phyloP scores from a whole-genome alignment of 2,888 invertebrate species.

The Acanthopleura granulata region DNA sequence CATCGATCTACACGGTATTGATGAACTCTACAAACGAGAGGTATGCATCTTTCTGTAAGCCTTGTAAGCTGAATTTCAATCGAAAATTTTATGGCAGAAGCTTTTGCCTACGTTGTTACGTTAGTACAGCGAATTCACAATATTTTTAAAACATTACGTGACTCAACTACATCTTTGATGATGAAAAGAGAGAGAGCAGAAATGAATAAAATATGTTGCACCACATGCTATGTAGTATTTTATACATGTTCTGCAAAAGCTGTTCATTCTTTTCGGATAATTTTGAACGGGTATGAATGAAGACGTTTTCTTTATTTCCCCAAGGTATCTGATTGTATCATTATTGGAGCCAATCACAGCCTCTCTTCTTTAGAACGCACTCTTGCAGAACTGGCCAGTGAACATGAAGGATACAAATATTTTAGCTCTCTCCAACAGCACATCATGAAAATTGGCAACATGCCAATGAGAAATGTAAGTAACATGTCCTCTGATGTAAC shows the following conservation, averaged over 20 bases:
- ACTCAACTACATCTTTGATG: too few relatives aligned
- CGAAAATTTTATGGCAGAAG: too few relatives aligned
- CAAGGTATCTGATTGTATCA: conserved; percentile 58
- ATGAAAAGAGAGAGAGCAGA: too few relatives aligned
- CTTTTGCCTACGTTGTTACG: too few relatives aligned
- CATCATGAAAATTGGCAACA: conserved; percentile 13
- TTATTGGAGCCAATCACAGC: conserved; percentile 75
- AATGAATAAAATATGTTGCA: too few relatives aligned
- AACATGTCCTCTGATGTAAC: neutral
- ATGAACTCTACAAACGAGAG: conserved; percentile 70
- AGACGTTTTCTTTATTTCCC: neutral
- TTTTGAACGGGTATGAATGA: too few relatives aligned
- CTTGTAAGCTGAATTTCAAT: too few relatives aligned
- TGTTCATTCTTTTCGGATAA: too few relatives aligned
- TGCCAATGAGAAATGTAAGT: conserved; percentile 18
- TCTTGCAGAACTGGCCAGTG: neutral
- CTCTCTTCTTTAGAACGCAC: conserved; percentile 69
- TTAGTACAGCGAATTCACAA: too few relatives aligned
- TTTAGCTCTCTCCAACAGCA: neutral
- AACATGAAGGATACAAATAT: conserved; percentile 4
- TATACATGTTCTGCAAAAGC: too few relatives aligned
- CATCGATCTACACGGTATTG: conserved; percentile 76
- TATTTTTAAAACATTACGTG: too few relatives aligned
- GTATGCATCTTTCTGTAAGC: conserved; percentile 22
- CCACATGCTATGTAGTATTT: too few relatives aligned